Percentiles rank a stretch among this genome's conserved stretches.
Conservation (phyloP, 2,888 invertebrate genomes). For the Leptinotarsa peninsularis region DNA sequence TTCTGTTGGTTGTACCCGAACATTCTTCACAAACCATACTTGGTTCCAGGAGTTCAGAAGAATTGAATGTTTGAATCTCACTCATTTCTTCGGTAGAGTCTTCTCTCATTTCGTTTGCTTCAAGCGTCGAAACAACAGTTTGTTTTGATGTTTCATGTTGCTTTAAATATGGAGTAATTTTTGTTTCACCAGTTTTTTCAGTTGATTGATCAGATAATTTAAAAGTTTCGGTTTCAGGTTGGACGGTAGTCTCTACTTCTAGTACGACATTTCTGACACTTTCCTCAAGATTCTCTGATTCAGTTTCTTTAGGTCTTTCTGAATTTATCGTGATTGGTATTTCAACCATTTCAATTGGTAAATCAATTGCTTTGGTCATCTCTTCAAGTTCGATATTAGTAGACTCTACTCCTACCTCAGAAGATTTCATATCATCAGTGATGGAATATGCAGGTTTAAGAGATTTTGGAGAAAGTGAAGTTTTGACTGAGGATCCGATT, state of each 20-base stretch:
- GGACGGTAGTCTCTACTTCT: too few species aligned
- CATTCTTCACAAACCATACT: background rate
- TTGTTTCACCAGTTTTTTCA: too few species aligned
- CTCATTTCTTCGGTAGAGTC: background rate
- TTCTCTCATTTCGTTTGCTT: too few species aligned
- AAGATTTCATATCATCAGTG: background rate
- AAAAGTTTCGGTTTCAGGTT: too few species aligned
- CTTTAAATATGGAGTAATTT: too few species aligned
- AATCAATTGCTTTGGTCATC: slow-evolving; percentile 5
- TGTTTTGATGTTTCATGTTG: too few species aligned
- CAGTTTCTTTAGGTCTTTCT: too few species aligned
- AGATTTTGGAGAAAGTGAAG: background rate
- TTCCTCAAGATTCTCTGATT: too few species aligned
- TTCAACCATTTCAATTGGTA: background rate
- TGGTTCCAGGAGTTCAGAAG: background rate
- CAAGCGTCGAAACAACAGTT: too few species aligned
- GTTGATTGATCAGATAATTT: too few species aligned
- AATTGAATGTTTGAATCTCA: too few species aligned
- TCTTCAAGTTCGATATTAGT: background rate
- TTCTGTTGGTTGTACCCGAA: background rate
- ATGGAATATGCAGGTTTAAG: background rate
- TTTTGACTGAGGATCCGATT: background rate
- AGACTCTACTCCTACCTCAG: background rate
- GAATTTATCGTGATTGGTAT: background rate
- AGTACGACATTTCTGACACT: too few species aligned